phyloP scores from a whole-genome alignment of 2,797 vertebrate species.

The Enteromius argenteus region DNA sequence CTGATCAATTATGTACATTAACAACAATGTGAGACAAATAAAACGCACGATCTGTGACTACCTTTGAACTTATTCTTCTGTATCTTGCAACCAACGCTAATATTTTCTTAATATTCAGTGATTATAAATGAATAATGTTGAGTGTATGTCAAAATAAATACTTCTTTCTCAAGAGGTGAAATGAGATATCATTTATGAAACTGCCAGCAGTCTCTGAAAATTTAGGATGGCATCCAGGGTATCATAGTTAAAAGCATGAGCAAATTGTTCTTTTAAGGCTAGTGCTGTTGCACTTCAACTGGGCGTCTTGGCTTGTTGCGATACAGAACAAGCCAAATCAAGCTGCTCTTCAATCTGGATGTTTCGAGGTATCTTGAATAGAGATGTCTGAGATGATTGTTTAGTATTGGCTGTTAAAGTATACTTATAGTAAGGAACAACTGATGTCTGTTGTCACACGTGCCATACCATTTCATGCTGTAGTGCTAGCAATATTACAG shows the following conservation, averaged over 20 bases:
- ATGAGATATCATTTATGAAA: background rate
- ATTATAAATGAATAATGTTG: background rate
- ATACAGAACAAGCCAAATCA: background rate
- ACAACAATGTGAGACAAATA: background rate
- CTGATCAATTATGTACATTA: background rate
- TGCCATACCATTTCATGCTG: background rate
- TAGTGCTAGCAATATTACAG: background rate
- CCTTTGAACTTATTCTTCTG: background rate
- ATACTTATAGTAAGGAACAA: background rate
- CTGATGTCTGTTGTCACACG: background rate
- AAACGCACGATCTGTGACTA: background rate
- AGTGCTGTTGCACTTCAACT: background rate
- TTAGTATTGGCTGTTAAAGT: background rate
- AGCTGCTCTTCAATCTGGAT: background rate
- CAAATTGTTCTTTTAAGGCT: background rate
- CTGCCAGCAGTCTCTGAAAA: background rate
- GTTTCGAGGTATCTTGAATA: background rate
- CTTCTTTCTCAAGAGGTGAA: background rate
- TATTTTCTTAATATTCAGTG: background rate
- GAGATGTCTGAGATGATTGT: background rate
- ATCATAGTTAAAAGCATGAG: background rate
- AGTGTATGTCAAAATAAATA: too few relatives aligned
- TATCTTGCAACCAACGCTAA: background rate
- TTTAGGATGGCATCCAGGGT: background rate
- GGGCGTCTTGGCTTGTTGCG: background rate